Evolutionary conservation across 1,140 invertebrate genomes (phyloP).

Genomic region (Drosophila aff.): DNA sequence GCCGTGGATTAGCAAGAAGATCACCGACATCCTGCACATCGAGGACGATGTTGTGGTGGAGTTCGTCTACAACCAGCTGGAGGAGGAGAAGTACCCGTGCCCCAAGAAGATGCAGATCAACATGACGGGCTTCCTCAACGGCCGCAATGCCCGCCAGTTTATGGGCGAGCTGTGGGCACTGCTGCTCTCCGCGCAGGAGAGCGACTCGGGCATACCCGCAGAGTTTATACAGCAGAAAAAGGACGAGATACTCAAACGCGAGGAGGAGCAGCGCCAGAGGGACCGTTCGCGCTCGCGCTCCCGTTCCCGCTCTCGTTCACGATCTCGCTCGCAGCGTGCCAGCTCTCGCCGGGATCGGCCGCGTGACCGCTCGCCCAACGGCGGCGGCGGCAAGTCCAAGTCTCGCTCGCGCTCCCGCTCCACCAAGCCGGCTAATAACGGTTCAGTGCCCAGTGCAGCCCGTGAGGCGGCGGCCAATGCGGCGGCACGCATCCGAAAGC

Average conservation of each 20-base stretch:
- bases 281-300: constrained; percentile 68
- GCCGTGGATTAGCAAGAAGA: constrained; percentile 99
- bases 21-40: constrained; percentile 97
- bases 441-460: constrained; percentile 55
- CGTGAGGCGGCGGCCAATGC: constrained; percentile 75
- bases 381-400: constrained; percentile 33
- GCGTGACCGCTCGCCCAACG: constrained; percentile 35
- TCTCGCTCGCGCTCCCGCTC: constrained; percentile 64
- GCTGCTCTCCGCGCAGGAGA: constrained; percentile 97
- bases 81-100: constrained; percentile 96
- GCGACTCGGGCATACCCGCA: constrained; percentile 96
- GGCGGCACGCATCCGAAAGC: constrained; percentile 72
- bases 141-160: constrained; percentile 98
- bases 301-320: constrained; percentile 63
- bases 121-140: constrained; percentile 99
- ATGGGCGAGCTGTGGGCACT: constrained; percentile 99
- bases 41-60: constrained; percentile 99
- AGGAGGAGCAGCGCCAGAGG: constrained; percentile 85
- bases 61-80: constrained; percentile 99
- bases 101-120: constrained; percentile 99
- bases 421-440: constrained; percentile 54
- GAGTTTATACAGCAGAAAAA: constrained; percentile 97
- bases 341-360: constrained; percentile 58
- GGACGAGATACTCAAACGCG: constrained; percentile 96
- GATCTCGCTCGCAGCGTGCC: constrained; percentile 45